phyloP scores from a whole-genome alignment of 1,140 invertebrate genomes.

The Matsumurasca onukii region DNA sequence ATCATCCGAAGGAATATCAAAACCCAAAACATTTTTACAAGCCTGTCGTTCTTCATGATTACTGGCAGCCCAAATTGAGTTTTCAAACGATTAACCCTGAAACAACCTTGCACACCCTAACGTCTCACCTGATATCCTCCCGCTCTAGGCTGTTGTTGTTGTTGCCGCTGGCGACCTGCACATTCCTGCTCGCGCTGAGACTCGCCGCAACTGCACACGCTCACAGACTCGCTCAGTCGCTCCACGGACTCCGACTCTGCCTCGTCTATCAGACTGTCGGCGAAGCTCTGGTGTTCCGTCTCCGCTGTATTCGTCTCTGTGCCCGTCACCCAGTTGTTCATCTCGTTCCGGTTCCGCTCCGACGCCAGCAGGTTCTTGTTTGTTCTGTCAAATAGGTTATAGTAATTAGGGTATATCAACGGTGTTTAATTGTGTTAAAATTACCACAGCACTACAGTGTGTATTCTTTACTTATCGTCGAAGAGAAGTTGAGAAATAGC shows the following conservation, averaged over 20 bases:
- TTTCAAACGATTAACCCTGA: too few relatives aligned
- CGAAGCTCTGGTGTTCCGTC: constrained; percentile 37
- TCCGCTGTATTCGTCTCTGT: constrained; percentile 12
- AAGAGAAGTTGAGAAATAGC: too few relatives aligned
- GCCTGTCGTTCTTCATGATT: too few relatives aligned
- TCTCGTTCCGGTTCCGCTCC: constrained; percentile 11
- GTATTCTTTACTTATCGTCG: too few relatives aligned
- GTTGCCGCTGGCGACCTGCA: constrained; percentile 47
- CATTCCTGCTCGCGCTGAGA: constrained; percentile 20
- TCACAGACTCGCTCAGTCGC: constrained; percentile 47
- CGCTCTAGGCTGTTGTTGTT: constrained; percentile 50
- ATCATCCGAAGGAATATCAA: too few relatives aligned
- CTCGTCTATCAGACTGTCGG: constrained; percentile 49
- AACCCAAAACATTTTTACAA: too few relatives aligned
- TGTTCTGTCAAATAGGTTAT: background rate
- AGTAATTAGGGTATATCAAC: too few relatives aligned
- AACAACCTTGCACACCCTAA: too few relatives aligned
- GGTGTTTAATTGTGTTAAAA: too few relatives aligned
- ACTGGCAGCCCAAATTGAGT: too few relatives aligned
- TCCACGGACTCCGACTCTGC: constrained; percentile 50
- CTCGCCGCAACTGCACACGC: constrained; percentile 38
- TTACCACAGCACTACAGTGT: too few relatives aligned
- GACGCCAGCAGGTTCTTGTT: constrained; percentile 8
- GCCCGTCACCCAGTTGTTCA: background rate
- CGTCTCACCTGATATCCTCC: constrained; percentile 33